Conservation (phyloP, 1,140 invertebrate genomes). For the Drosophila sturtevanti region DNA sequence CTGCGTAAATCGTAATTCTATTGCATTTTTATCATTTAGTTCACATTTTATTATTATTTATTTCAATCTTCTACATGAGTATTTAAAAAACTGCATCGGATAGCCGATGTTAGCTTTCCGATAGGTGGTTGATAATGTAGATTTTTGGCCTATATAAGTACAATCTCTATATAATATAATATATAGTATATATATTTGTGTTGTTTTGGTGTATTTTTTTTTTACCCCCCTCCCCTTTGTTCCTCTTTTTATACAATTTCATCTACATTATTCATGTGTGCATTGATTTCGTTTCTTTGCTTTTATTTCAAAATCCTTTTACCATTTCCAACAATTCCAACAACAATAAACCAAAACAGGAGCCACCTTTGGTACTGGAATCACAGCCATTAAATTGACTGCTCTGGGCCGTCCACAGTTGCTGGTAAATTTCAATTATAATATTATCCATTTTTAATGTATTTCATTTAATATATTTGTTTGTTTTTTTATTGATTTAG, state of each 20-base stretch:
- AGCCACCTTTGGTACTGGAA: slow-evolving; percentile 96
- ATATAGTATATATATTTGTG: background rate
- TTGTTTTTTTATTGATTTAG: slow-evolving; percentile 85
- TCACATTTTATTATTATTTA: no score
- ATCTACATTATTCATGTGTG: slow-evolving; percentile 28
- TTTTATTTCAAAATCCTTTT: slow-evolving; percentile 75
- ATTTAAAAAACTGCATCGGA: background rate
- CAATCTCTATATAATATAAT: background rate
- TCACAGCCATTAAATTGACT: slow-evolving; percentile 98
- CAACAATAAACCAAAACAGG: slow-evolving; percentile 84
- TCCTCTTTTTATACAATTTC: background rate
- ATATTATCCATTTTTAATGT: background rate
- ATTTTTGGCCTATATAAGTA: slow-evolving; percentile 4
- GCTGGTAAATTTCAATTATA: slow-evolving; percentile 86
- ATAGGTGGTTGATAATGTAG: background rate
- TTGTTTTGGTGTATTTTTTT: background rate
- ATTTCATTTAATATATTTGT: background rate
- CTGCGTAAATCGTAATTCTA: no score
- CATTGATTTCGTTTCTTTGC: slow-evolving; percentile 43
- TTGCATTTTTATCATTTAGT: no score
- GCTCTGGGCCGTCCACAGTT: slow-evolving; percentile 98
- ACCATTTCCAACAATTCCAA: slow-evolving; percentile 46
- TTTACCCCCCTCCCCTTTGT: no score
- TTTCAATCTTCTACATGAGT: background rate
- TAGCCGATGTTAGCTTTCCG: background rate